Percentiles rank a stretch among this genome's conserved stretches.
Evolutionary conservation across 2,888 invertebrate species (phyloP).

Genomic region (Microctonus brassicae): DNA sequence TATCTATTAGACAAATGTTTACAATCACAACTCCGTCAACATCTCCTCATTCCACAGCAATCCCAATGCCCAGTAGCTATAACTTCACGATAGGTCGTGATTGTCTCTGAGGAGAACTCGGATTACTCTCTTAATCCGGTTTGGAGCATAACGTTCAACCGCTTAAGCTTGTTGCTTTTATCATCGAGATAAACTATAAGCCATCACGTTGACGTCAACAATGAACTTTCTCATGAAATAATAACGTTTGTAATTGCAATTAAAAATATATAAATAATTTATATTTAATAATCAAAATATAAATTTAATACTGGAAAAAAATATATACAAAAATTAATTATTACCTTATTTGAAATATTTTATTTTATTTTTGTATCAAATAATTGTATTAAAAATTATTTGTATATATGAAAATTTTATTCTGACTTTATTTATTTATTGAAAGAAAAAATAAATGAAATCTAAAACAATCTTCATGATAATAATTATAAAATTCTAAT

Average conservation of each 20-base stretch:
- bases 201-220: background rate
- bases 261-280: too few species aligned
- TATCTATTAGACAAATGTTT: conserved; percentile 4
- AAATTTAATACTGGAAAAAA: background rate
- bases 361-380: too few species aligned
- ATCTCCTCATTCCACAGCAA: conserved; percentile 39
- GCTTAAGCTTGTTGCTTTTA: conserved; percentile 35
- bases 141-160: conserved; percentile 37
- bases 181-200: background rate
- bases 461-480: too few species aligned
- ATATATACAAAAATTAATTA: too few species aligned
- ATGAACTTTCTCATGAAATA: background rate
- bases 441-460: background rate
- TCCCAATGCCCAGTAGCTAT: conserved; percentile 33
- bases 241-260: background rate
- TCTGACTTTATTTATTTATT: too few species aligned
- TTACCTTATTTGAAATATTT: too few species aligned
- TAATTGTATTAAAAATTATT: too few species aligned
- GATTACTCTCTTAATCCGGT: conserved; percentile 45
- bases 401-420: too few species aligned
- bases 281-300: background rate
- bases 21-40: conserved; percentile 20
- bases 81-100: conserved; percentile 21
- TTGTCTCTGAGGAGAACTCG: conserved; percentile 36
- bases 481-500: background rate